These are phyloP conservation scores for Trichogramma dendrolimi DNA, from an alignment of 2,888 invertebrate species.

Conservation along the genomic window DNA sequence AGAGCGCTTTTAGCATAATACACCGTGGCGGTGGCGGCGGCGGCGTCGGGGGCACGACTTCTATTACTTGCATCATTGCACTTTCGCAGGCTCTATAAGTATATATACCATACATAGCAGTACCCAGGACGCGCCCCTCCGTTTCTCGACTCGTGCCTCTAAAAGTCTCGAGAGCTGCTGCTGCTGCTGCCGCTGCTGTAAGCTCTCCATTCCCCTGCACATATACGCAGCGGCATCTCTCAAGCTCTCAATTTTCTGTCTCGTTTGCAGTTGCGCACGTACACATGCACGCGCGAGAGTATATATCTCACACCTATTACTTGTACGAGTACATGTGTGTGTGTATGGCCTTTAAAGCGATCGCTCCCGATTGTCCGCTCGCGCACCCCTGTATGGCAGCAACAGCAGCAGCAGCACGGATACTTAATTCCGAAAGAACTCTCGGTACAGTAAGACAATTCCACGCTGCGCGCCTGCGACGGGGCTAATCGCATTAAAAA, in stretches of 20 bases:
- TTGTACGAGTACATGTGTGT: too few species aligned
- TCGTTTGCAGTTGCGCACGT: slow-evolving; percentile 21
- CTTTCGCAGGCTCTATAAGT: slow-evolving; percentile 7
- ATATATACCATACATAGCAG: not conserved
- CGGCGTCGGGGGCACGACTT: not conserved
- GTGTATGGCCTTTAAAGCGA: not conserved
- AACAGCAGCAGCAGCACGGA: not conserved
- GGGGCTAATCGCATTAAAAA: slow-evolving; percentile 27
- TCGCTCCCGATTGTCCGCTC: not conserved
- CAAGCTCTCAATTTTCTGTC: slow-evolving; percentile 27
- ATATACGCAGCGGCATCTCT: slow-evolving; percentile 22
- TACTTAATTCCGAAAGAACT: slow-evolving; percentile 24
- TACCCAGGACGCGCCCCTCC: slow-evolving; percentile 1
- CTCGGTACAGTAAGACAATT: slow-evolving; percentile 12
- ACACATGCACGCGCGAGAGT: not conserved
- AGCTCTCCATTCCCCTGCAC: too few species aligned
- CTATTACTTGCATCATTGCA: slow-evolving; percentile 25
- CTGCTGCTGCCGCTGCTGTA: too few species aligned
- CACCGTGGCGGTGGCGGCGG: not conserved
- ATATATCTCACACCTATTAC: too few species aligned
- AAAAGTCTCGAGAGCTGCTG: too few species aligned
- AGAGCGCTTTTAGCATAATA: not conserved
- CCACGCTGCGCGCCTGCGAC: not conserved
- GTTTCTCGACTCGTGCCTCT: not conserved
- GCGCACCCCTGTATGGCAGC: not conserved